Evolutionary conservation across 2,888 invertebrate species (phyloP).

Genomic region (Machimus rusticus): DNA sequence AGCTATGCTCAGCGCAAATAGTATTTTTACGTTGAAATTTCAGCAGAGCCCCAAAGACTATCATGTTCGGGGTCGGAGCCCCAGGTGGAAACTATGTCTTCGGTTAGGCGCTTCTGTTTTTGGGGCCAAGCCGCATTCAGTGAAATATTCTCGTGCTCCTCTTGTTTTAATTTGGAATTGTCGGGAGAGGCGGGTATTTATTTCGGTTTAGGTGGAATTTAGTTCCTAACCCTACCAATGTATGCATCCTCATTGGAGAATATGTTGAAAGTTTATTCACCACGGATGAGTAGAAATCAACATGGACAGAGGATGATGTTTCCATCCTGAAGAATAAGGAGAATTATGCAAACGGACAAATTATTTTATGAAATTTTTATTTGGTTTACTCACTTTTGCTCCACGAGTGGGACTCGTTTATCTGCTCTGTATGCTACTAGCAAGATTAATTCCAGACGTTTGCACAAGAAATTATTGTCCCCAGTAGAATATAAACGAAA

Average conservation of each 20-base stretch:
- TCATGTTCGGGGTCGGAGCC: neutral
- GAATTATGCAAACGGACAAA: neutral
- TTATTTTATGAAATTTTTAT: neutral
- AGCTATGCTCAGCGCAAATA: neutral
- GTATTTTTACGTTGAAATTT: neutral
- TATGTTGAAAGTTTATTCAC: neutral
- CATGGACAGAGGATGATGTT: neutral
- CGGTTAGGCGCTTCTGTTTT: neutral
- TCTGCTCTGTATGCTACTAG: neutral
- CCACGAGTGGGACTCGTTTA: neutral
- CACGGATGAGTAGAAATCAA: neutral
- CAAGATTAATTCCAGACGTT: neutral
- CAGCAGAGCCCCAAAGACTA: neutral
- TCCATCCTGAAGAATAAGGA: neutral
- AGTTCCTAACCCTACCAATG: neutral
- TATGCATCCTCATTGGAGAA: neutral
- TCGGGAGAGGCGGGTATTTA: neutral
- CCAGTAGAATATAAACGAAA: neutral
- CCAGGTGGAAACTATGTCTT: neutral
- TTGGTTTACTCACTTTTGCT: neutral
- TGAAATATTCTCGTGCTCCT: neutral
- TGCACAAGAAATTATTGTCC: neutral
- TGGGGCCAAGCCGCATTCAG: neutral
- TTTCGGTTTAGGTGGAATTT: neutral
- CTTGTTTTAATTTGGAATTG: neutral